Percentiles rank a stretch among this genome's conserved stretches.
phyloP scores from a whole-genome alignment of 2,797 vertebrate genomes.

The Alca torda region DNA sequence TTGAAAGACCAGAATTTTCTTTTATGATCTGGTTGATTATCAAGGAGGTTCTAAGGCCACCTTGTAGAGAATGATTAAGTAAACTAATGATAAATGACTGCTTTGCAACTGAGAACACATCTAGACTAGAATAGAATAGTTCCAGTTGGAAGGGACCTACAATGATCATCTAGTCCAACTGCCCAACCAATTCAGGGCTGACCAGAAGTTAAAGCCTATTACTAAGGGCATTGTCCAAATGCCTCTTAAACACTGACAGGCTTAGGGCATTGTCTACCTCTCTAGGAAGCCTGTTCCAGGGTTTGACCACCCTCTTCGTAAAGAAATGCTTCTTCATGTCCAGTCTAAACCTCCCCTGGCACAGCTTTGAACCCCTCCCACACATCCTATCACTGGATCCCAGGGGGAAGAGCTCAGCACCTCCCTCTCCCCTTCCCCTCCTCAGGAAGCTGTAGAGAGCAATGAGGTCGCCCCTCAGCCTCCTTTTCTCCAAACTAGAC shows the following conservation, averaged over 20 bases:
- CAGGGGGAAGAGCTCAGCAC: not conserved
- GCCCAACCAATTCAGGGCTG: not conserved
- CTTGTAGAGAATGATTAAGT: not conserved
- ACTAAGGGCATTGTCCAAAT: not conserved
- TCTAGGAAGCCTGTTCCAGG: not conserved
- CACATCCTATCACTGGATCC: fast-evolving
- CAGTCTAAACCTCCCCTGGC: fast-evolving
- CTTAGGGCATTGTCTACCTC: fast-evolving
- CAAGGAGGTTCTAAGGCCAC: not conserved
- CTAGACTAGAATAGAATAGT: not conserved
- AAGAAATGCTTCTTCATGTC: not conserved
- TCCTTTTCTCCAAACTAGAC: not conserved
- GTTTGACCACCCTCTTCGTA: not conserved
- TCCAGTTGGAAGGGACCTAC: not conserved
- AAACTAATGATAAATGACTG: not conserved
- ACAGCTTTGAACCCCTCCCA: not conserved
- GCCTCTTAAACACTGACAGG: not conserved
- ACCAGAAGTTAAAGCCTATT: not conserved
- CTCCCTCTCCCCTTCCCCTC: not conserved
- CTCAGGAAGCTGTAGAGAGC: not conserved
- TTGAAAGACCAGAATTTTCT: not conserved
- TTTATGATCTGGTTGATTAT: not conserved
- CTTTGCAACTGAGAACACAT: not conserved
- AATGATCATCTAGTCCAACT: not conserved
- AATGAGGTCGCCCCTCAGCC: fast-evolving